phyloP scores from a whole-genome alignment of 2,113 vertebrate genomes.

The Anoura caudifer region DNA sequence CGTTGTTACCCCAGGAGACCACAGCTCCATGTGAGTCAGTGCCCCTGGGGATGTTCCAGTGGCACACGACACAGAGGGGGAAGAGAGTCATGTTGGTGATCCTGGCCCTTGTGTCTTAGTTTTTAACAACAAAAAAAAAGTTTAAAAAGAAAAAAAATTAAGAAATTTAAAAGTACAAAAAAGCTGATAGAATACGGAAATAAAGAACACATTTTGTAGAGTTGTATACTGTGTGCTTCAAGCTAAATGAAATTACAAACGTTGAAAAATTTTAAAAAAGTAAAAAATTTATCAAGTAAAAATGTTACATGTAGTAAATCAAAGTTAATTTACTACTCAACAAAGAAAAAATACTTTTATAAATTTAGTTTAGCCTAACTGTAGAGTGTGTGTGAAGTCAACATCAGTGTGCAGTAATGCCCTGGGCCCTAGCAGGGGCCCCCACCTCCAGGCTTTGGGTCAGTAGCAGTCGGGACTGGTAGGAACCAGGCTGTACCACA shows the following conservation, averaged over 20 bases:
- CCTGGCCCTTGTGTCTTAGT: not conserved
- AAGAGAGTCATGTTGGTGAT: not conserved
- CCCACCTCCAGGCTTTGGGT: no score
- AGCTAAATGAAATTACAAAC: not conserved
- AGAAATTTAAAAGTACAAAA: not conserved
- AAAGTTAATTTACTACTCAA: not conserved
- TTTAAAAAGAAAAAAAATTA: not conserved
- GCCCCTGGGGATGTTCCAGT: not conserved
- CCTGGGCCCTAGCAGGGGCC: no score
- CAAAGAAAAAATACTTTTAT: not conserved
- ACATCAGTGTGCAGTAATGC: not conserved
- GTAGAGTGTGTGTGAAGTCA: not conserved
- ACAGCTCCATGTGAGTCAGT: not conserved
- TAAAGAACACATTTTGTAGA: not conserved
- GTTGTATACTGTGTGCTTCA: not conserved
- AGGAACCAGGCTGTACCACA: no score
- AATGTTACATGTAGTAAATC: not conserved
- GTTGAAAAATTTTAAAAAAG: not conserved
- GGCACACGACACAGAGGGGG: not conserved
- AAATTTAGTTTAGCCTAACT: not conserved
- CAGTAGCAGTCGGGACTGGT: no score
- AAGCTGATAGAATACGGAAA: not conserved
- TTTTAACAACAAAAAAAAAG: not conserved
- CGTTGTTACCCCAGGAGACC: not conserved
- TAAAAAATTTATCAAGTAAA: not conserved